These are phyloP conservation scores for Rhopilema esculentum DNA, from an alignment of 30 jellyfish, hydroid and myxozoan genomes.

Conservation along the genomic window DNA sequence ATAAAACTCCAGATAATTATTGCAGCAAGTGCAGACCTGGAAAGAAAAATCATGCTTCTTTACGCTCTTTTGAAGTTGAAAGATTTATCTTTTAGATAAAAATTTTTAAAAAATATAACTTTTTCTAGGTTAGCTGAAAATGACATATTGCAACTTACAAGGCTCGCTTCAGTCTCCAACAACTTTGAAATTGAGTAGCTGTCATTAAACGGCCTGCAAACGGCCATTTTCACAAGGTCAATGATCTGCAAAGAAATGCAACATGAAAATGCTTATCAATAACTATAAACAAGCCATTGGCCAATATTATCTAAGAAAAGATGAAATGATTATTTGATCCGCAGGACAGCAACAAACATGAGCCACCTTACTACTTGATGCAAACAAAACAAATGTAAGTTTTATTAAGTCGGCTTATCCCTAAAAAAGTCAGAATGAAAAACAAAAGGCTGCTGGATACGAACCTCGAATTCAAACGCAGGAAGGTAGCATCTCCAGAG, in stretches of 20 bases:
- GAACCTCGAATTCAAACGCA: constrained; percentile 52
- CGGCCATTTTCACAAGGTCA: constrained; percentile 18
- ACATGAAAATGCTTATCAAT: too few relatives aligned
- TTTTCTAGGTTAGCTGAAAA: too few relatives aligned
- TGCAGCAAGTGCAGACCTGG: constrained; percentile 23
- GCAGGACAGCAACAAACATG: too few relatives aligned
- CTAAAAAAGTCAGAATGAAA: too few relatives aligned
- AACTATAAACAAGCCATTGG: too few relatives aligned
- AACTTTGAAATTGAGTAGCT: neutral
- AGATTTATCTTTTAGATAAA: too few relatives aligned
- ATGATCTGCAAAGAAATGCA: constrained; percentile 17
- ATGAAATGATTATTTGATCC: too few relatives aligned
- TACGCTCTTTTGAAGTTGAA: neutral
- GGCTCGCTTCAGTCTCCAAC: neutral
- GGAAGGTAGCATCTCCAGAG: constrained; percentile 54
- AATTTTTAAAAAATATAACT: too few relatives aligned
- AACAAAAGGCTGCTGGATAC: neutral
- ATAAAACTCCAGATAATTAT: neutral
- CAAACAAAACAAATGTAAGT: neutral
- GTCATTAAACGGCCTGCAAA: constrained; percentile 12
- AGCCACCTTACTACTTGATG: too few relatives aligned
- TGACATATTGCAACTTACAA: constrained; percentile 28
- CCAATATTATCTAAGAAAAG: too few relatives aligned
- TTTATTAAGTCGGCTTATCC: too few relatives aligned
- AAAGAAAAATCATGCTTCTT: neutral